Evolutionary conservation across 2,888 invertebrate genomes (phyloP).

Genomic region (Unio pictorum): DNA sequence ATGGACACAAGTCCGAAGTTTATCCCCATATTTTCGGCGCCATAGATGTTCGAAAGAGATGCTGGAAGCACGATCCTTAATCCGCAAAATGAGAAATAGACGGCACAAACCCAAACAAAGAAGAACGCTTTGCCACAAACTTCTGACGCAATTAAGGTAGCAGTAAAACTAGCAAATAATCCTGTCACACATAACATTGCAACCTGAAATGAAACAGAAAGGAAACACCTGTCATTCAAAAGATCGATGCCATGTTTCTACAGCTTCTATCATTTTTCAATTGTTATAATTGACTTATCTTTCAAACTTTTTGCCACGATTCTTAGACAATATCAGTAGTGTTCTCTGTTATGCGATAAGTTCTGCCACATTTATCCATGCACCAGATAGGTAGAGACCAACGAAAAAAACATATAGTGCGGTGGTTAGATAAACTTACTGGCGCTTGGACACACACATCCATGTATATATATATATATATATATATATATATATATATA

Average conservation of each 20-base stretch:
- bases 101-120: slow-evolving; percentile 26
- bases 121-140: slow-evolving; percentile 20
- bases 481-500: too few species aligned
- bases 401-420: too few species aligned
- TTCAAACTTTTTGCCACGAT: too few species aligned
- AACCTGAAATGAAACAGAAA: slow-evolving; percentile 9
- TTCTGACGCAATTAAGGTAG: slow-evolving; percentile 21
- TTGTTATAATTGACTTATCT: too few species aligned
- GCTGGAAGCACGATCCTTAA: slow-evolving; percentile 17
- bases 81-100: slow-evolving; percentile 20
- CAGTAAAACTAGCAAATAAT: slow-evolving; percentile 12
- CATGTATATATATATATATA: too few species aligned
- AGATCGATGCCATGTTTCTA: neutral
- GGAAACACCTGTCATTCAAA: neutral
- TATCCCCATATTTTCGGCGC: slow-evolving; percentile 21
- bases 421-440: too few species aligned
- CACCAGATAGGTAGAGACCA: too few species aligned
- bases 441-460: too few species aligned
- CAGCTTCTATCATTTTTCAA: neutral
- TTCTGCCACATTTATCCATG: too few species aligned
- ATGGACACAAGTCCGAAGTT: slow-evolving; percentile 13
- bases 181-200: slow-evolving; percentile 10
- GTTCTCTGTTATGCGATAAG: too few species aligned
- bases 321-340: too few species aligned
- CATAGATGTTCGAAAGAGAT: slow-evolving; percentile 22